These are phyloP conservation scores for Thalassophryne amazonica DNA, from an alignment of 2,797 vertebrate genomes.

Conservation along the genomic window DNA sequence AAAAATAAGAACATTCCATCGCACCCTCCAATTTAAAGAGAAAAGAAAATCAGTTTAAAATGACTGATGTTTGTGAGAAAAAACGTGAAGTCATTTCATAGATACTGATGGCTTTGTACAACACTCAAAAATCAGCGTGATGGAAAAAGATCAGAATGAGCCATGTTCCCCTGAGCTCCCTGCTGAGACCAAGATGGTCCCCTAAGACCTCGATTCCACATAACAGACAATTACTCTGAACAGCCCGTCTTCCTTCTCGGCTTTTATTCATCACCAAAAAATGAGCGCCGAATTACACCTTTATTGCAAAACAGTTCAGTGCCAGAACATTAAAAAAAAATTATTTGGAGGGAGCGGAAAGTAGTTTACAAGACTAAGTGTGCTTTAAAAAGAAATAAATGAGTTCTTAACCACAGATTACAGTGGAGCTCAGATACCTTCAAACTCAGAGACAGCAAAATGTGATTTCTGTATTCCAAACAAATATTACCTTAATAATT, in stretches of 20 bases:
- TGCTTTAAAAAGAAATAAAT: slow-evolving; percentile 17
- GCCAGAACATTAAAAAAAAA: slow-evolving; percentile 1
- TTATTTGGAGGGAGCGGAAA: not conserved
- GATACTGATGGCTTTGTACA: not conserved
- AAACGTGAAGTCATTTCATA: not conserved
- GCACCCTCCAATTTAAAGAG: no score
- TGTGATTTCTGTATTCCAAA: no score
- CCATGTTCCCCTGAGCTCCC: slow-evolving; percentile 21
- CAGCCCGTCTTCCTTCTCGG: slow-evolving; percentile 10
- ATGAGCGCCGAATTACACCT: slow-evolving; percentile 19
- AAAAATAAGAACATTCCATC: no score
- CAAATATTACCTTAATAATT: no score
- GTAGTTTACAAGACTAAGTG: slow-evolving; percentile 7
- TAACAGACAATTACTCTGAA: slow-evolving; percentile 18
- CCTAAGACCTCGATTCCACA: slow-evolving; percentile 23
- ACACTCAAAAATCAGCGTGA: no score
- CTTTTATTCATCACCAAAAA: slow-evolving; percentile 42
- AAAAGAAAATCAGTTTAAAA: no score
- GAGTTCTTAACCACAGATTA: no score
- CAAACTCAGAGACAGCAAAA: no score
- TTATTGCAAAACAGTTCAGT: slow-evolving; percentile 5
- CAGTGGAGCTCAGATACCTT: no score
- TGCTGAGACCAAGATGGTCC: slow-evolving; percentile 29
- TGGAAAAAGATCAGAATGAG: no score
- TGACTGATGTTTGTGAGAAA: not conserved